Percentiles rank a stretch among this genome's conserved stretches.
phyloP scores from a whole-genome alignment of 2,888 invertebrate genomes.

The Temnothorax unifasciatus region DNA sequence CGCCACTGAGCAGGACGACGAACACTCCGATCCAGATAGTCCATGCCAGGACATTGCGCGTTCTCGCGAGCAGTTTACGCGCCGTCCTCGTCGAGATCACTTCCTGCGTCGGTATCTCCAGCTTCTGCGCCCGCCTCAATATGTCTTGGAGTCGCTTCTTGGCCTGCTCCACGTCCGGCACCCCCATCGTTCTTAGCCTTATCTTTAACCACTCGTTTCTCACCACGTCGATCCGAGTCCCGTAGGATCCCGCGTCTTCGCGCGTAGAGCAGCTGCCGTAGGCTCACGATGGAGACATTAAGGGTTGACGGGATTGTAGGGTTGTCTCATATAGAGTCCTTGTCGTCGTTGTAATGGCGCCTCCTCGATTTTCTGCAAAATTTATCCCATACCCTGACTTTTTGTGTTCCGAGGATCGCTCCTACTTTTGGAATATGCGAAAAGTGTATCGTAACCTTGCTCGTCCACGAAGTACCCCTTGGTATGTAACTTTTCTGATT shows the following conservation, averaged over 20 bases:
- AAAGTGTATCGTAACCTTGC: background rate
- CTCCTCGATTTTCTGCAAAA: slow-evolving; percentile 67
- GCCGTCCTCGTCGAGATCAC: slow-evolving; percentile 81
- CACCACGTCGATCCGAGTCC: slow-evolving; percentile 35
- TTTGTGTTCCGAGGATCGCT: background rate
- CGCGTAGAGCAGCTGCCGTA: slow-evolving; percentile 16
- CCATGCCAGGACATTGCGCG: slow-evolving; percentile 80
- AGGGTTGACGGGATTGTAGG: slow-evolving; percentile 48
- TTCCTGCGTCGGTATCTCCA: slow-evolving; percentile 80
- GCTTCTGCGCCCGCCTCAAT: slow-evolving; percentile 80
- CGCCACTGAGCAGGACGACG: slow-evolving; percentile 77
- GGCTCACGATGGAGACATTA: slow-evolving; percentile 66
- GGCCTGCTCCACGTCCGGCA: slow-evolving; percentile 81
- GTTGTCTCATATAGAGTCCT: slow-evolving; percentile 50
- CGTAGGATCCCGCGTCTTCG: slow-evolving; percentile 23
- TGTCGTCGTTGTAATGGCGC: slow-evolving; percentile 52
- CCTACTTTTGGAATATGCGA: background rate
- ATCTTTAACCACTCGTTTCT: slow-evolving; percentile 37
- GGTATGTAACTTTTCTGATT: background rate
- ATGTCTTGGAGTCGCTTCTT: slow-evolving; percentile 81
- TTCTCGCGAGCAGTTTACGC: slow-evolving; percentile 80
- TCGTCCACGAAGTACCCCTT: slow-evolving; percentile 3
- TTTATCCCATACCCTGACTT: slow-evolving; percentile 54
- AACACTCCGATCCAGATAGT: slow-evolving; percentile 79
- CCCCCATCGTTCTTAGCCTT: slow-evolving; percentile 73